A percentile compares a stretch with the other conserved stretches of the same genome.
Evolutionary conservation across 2,888 invertebrate species (phyloP).

Genomic region (Eristalis arbustorum): DNA sequence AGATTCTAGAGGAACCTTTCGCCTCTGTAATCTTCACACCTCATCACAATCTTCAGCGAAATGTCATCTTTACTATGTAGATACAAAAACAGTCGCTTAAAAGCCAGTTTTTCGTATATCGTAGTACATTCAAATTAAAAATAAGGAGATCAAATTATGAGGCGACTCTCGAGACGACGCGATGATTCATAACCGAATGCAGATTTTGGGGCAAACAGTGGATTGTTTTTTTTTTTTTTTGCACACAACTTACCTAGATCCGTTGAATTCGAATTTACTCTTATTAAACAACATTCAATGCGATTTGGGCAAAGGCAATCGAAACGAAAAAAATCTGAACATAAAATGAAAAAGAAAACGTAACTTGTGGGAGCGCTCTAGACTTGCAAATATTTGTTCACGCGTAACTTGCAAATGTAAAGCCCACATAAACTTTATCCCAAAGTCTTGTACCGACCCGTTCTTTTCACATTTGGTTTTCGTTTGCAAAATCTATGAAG

Average conservation of each 20-base stretch:
- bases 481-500: constrained; percentile 61
- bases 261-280: constrained; percentile 25
- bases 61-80: constrained; percentile 16
- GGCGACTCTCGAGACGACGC: constrained; percentile 2
- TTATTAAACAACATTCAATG: constrained; percentile 7
- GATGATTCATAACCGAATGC: constrained; percentile 19
- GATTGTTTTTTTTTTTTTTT: background rate
- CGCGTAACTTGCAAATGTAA: constrained; percentile 23
- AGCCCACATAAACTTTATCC: constrained; percentile 44
- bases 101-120: constrained; percentile 27
- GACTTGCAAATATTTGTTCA: constrained; percentile 35
- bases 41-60: constrained; percentile 28
- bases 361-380: constrained; percentile 55
- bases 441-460: constrained; percentile 27
- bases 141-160: constrained; percentile 16
- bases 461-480: constrained; percentile 31
- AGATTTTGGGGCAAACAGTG: constrained; percentile 9
- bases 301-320: constrained; percentile 23
- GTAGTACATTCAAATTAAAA: constrained; percentile 19
- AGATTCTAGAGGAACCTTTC: constrained; percentile 18
- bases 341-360: constrained; percentile 14
- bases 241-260: constrained; percentile 60
- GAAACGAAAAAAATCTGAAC: constrained; percentile 4
- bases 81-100: constrained; percentile 7
- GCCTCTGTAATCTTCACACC: constrained; percentile 18